Percentiles rank a stretch among this genome's conserved stretches.
Conservation (phyloP, 2,888 invertebrate genomes). For the Syritta pipiens region DNA sequence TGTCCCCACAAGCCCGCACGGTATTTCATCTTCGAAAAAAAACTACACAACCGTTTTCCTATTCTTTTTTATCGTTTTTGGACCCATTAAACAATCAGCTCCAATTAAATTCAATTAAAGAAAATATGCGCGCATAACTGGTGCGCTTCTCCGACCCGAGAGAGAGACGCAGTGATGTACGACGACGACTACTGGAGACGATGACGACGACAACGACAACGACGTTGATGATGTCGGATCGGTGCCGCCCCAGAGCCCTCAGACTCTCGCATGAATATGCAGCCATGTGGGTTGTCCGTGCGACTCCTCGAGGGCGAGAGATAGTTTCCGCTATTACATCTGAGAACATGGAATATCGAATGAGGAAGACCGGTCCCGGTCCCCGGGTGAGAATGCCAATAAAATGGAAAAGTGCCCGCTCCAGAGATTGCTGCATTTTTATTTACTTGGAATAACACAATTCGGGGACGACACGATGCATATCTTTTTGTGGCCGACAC, state of each 20-base stretch:
- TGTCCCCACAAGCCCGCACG: slow-evolving; percentile 4
- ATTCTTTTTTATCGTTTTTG: slow-evolving; percentile 43
- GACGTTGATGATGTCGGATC: slow-evolving; percentile 23
- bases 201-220: slow-evolving; percentile 32
- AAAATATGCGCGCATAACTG: slow-evolving; percentile 60
- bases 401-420: slow-evolving; percentile 32
- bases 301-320: slow-evolving; percentile 31
- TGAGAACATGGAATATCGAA: slow-evolving; percentile 41
- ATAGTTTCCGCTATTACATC: slow-evolving; percentile 46
- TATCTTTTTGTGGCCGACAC: too few relatives aligned
- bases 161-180: slow-evolving; percentile 35
- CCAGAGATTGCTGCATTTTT: slow-evolving; percentile 37
- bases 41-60: slow-evolving; percentile 23
- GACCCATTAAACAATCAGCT: slow-evolving; percentile 67
- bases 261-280: slow-evolving; percentile 13
- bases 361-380: slow-evolving; percentile 27
- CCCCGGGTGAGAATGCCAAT: slow-evolving; percentile 25
- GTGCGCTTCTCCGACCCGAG: slow-evolving; percentile 27
- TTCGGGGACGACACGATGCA: too few relatives aligned
- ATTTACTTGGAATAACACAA: slow-evolving; percentile 55
- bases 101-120: slow-evolving; percentile 68
- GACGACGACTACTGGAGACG: slow-evolving; percentile 34
- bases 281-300: slow-evolving; percentile 12
- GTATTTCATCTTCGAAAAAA: slow-evolving; percentile 29
- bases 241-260: slow-evolving; percentile 12